These are phyloP conservation scores for Drosophila hamatofila DNA, from an alignment of 2,888 invertebrate genomes.

Conservation along the genomic window DNA sequence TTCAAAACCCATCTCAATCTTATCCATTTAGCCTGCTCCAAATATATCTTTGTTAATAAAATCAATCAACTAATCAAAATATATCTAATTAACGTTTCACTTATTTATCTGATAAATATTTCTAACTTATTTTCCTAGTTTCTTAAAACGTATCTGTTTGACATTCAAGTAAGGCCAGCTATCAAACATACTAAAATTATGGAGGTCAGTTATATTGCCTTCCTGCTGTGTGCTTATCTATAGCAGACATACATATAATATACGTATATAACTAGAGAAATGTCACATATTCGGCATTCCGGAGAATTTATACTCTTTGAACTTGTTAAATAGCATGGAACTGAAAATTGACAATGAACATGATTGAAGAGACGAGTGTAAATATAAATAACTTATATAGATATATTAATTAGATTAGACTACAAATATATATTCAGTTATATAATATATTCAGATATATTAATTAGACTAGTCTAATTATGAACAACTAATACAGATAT, in stretches of 20 bases:
- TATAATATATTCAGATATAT: too few species aligned
- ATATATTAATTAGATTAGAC: too few species aligned
- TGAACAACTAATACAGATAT: not conserved
- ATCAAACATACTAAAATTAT: not conserved
- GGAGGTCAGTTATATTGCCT: slow-evolving; percentile 5
- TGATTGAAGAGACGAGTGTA: too few species aligned
- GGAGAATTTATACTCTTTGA: not conserved
- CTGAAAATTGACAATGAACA: too few species aligned
- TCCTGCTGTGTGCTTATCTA: not conserved
- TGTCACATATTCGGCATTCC: not conserved
- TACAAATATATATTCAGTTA: too few species aligned
- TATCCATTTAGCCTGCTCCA: not conserved
- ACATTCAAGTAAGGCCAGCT: slow-evolving; percentile 1
- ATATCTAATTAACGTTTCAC: too few species aligned
- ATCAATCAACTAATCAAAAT: too few species aligned
- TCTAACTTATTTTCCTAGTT: not conserved
- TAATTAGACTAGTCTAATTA: not conserved
- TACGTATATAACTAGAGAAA: not conserved
- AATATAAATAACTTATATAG: too few species aligned
- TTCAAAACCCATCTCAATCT: too few species aligned
- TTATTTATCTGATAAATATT: not conserved
- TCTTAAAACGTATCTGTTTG: not conserved
- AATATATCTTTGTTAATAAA: not conserved
- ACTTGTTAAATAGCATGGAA: not conserved
- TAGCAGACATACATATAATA: not conserved